A percentile compares a stretch with the other conserved stretches of the same genome.
These are phyloP conservation scores for Mastomys coucha DNA, from an alignment of 2,113 vertebrate genomes.

Conservation along the genomic window DNA sequence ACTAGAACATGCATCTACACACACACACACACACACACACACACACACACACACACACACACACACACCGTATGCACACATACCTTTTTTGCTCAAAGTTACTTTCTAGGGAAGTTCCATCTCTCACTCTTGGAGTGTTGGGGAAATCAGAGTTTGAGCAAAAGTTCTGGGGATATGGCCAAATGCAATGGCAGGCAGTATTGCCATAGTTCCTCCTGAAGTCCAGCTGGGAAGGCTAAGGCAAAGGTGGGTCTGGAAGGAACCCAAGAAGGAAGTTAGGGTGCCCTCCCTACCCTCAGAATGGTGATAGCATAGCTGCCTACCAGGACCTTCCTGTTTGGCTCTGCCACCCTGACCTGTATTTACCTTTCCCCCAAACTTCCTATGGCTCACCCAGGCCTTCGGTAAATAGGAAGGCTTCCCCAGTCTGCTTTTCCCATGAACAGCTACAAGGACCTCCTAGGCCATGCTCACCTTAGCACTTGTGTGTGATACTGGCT, in stretches of 20 bases:
- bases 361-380: neutral
- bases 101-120: neutral
- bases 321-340: neutral
- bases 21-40: neutral
- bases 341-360: neutral
- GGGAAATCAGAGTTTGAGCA: slow-evolving; percentile 61
- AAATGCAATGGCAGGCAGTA: neutral
- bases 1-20: neutral
- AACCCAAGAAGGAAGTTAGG: neutral
- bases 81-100: neutral
- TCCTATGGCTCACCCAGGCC: neutral
- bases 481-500: neutral
- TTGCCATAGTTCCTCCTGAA: neutral
- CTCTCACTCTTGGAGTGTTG: neutral
- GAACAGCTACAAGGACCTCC: neutral
- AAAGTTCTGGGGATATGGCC: neutral
- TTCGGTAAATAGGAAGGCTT: neutral
- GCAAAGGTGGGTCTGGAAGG: neutral
- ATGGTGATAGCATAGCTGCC: neutral
- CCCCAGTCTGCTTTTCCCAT: neutral
- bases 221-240: rapidly evolving
- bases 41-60: neutral
- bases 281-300: neutral
- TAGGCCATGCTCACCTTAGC: neutral
- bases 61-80: neutral